phyloP scores from a whole-genome alignment of 1,140 invertebrate genomes.

The Drosophila busckii region DNA sequence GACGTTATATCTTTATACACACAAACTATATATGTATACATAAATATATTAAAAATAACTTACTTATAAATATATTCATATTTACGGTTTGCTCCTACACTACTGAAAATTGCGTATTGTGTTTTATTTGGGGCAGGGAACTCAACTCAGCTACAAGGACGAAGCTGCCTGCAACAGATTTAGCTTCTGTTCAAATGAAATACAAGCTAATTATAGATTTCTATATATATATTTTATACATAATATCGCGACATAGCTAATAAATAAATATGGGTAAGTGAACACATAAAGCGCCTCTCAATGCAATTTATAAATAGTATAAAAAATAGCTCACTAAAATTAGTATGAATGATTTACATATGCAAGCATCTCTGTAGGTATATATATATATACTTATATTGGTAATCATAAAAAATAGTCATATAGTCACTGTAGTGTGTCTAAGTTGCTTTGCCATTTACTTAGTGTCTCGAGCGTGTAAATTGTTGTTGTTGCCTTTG shows the following conservation, averaged over 20 bases:
- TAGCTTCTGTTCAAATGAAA: too few relatives aligned
- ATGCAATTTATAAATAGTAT: constrained; percentile 38
- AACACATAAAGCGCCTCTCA: constrained; percentile 37
- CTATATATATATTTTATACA: constrained; percentile 15
- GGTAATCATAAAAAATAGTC: too few relatives aligned
- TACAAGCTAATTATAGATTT: too few relatives aligned
- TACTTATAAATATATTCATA: constrained; percentile 55
- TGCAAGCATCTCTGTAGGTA: too few relatives aligned
- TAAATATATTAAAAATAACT: constrained; percentile 33
- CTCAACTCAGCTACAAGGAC: too few relatives aligned
- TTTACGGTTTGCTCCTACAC: constrained; percentile 66
- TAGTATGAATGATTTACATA: constrained; percentile 36
- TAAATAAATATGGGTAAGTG: constrained; percentile 24
- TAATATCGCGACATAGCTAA: constrained; percentile 36
- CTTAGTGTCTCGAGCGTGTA: background rate
- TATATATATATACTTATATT: too few relatives aligned
- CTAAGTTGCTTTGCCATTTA: too few relatives aligned
- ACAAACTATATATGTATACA: constrained; percentile 31
- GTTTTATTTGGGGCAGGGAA: constrained; percentile 26
- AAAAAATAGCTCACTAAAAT: too few relatives aligned
- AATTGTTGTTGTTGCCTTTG: too few relatives aligned
- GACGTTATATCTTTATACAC: constrained; percentile 57
- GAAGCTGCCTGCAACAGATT: too few relatives aligned
- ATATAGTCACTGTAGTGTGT: too few relatives aligned
- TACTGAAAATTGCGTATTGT: constrained; percentile 8